Percentiles rank a stretch among this genome's conserved stretches.
phyloP scores from a whole-genome alignment of 2,113 vertebrate species.

The Ictidomys tridecemlineatus region DNA sequence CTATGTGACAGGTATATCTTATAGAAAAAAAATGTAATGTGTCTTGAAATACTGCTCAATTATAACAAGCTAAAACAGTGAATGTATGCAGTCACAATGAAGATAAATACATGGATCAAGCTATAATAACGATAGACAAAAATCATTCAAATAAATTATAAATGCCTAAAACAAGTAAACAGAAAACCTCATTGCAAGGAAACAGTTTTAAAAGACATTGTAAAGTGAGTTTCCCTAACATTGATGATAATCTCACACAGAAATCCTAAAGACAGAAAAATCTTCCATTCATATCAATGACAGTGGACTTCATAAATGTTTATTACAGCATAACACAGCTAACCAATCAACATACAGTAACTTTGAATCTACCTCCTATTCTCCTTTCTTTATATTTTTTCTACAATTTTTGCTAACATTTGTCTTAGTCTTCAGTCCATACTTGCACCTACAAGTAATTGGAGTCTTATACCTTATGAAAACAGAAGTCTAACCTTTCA shows the following conservation, averaged over 20 bases:
- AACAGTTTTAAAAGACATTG: conserved; percentile 21
- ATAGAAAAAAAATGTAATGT: conserved; percentile 17
- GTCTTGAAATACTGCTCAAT: background rate
- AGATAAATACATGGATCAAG: background rate
- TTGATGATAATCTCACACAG: background rate
- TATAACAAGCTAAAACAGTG: conserved; percentile 9
- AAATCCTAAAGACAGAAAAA: background rate
- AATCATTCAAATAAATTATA: background rate
- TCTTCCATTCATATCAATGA: background rate
- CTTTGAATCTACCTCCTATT: background rate
- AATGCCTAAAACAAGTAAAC: conserved; percentile 6
- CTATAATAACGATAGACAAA: background rate
- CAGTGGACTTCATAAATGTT: background rate
- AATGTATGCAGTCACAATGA: background rate
- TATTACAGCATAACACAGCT: conserved; percentile 20
- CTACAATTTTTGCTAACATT: background rate
- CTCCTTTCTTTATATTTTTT: background rate
- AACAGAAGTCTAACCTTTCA: conserved; percentile 20
- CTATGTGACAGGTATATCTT: background rate
- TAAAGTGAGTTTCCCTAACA: background rate
- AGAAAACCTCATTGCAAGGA: background rate
- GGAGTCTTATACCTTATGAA: background rate
- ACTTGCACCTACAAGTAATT: background rate
- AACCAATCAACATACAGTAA: background rate
- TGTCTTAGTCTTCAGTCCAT: background rate